These are phyloP conservation scores for Chromis chromis DNA, from an alignment of 2,797 vertebrate genomes.

Conservation along the genomic window DNA sequence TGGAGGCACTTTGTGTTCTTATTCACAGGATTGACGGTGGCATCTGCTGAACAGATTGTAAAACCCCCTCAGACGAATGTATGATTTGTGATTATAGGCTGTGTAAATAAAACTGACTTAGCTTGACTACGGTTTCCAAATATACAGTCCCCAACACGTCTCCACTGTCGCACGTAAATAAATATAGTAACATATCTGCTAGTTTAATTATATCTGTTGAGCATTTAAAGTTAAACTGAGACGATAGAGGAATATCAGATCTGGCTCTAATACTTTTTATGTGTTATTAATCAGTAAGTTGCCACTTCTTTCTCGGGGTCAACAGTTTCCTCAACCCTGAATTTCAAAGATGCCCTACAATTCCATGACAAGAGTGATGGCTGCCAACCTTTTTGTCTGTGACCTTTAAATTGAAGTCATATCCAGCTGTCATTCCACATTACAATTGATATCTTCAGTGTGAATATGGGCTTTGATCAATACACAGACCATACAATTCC, in stretches of 20 bases:
- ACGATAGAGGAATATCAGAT: neutral
- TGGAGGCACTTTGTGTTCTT: neutral
- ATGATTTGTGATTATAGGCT: constrained; percentile 16
- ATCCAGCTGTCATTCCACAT: neutral
- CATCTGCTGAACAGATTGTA: constrained; percentile 8
- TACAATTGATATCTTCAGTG: neutral
- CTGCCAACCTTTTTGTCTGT: neutral
- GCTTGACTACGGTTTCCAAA: neutral
- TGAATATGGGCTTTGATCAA: neutral
- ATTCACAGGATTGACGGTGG: neutral
- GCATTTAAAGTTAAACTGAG: neutral
- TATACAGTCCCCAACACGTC: constrained; percentile 1
- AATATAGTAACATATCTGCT: neutral
- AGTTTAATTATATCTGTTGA: neutral
- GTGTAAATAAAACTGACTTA: constrained; percentile 24
- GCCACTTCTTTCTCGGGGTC: neutral
- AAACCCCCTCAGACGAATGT: constrained; percentile 15
- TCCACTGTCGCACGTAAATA: neutral
- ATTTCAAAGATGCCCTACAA: no score
- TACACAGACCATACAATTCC: neutral
- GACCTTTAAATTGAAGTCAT: neutral
- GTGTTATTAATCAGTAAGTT: neutral
- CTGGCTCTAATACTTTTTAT: neutral
- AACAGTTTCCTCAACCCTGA: neutral
- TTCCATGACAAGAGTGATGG: neutral